phyloP scores from a whole-genome alignment of 2,113 vertebrate species.

The Myotis lucifugus region DNA sequence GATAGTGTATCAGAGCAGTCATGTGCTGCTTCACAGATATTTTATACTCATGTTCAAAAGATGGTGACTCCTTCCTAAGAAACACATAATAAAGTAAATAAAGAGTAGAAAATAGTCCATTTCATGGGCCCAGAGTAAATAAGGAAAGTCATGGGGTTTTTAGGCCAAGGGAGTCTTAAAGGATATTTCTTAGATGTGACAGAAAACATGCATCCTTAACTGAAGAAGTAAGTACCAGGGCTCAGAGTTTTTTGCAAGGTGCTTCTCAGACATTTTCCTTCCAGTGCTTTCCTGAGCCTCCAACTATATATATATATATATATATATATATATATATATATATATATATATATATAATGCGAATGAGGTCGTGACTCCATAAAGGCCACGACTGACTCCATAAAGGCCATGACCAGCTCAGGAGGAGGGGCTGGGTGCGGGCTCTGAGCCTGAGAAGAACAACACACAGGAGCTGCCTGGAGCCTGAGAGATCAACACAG shows the following conservation, averaged over 20 bases:
- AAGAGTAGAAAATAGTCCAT: background rate
- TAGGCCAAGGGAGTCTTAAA: background rate
- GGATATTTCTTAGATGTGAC: background rate
- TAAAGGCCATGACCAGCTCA: no score
- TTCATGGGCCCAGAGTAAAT: background rate
- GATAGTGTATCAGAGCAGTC: background rate
- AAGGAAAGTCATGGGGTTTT: background rate
- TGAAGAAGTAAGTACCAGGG: no score
- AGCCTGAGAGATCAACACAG: no score
- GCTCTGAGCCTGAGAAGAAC: no score
- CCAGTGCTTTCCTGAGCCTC: background rate
- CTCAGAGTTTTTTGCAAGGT: background rate
- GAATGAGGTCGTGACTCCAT: no score
- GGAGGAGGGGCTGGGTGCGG: no score
- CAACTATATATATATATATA: background rate
- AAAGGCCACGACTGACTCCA: no score
- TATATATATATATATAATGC: no score
- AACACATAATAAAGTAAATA: background rate
- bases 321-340: no score
- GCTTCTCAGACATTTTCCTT: background rate
- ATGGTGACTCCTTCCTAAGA: background rate
- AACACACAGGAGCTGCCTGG: no score
- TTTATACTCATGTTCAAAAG: constrained; percentile 38
- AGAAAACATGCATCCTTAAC: background rate
- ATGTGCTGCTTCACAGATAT: background rate